Evolutionary conservation across 1,140 invertebrate species (phyloP).

Genomic region (Trichonephila clavipes): DNA sequence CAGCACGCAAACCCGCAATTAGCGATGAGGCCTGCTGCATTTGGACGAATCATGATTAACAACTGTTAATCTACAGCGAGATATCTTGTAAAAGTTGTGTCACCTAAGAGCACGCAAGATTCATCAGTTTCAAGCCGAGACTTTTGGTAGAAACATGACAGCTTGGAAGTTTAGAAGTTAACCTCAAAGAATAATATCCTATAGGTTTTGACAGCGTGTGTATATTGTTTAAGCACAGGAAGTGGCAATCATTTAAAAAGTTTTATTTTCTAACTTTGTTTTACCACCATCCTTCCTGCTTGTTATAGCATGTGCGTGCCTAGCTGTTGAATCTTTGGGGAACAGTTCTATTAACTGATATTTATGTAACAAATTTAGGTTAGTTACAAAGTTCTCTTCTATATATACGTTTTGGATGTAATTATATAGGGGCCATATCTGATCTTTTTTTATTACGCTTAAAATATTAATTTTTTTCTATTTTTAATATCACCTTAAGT

Average conservation of each 20-base stretch:
- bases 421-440: too few relatives aligned
- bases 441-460: too few relatives aligned
- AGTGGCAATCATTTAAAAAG: conserved; percentile 10
- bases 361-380: neutral
- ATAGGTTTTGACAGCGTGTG: conserved; percentile 39
- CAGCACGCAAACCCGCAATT: conserved; percentile 67
- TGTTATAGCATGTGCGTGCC: neutral
- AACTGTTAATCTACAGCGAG: conserved; percentile 41
- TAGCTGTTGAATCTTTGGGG: neutral
- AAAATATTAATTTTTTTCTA: too few relatives aligned
- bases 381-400: neutral
- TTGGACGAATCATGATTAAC: conserved; percentile 59
- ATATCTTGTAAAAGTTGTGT: conserved; percentile 62
- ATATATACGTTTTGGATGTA: too few relatives aligned
- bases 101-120: conserved; percentile 62
- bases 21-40: conserved; percentile 5
- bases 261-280: neutral
- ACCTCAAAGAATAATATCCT: conserved; percentile 13
- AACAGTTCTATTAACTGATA: neutral
- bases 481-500: too few relatives aligned
- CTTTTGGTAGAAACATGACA: neutral
- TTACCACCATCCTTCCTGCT: neutral
- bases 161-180: conserved; percentile 41
- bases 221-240: neutral
- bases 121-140: neutral